Conservation (phyloP, 2,888 invertebrate genomes). For the Timandra comae region DNA sequence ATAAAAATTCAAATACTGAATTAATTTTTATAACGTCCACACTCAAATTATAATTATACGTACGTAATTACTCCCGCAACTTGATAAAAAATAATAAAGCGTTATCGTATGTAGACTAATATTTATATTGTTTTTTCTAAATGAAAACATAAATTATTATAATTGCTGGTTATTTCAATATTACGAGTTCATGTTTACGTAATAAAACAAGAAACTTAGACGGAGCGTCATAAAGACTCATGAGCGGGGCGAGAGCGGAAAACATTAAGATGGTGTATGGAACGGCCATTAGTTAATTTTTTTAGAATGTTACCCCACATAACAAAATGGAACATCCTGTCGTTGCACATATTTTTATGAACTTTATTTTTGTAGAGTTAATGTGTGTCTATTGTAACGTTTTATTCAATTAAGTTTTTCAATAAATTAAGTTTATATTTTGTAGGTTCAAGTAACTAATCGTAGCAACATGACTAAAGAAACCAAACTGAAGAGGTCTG, state of each 20-base stretch:
- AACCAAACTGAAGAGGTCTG: no score
- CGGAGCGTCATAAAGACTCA: slow-evolving; percentile 26
- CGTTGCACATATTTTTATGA: slow-evolving; percentile 3
- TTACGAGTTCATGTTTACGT: slow-evolving; percentile 23
- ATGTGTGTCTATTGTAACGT: no score
- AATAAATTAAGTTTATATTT: no score
- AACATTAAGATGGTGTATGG: slow-evolving; percentile 29
- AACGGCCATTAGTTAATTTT: slow-evolving; percentile 20
- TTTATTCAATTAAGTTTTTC: no score
- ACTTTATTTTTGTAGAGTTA: no score
- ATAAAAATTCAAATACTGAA: no score
- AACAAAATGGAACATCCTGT: slow-evolving; percentile 23
- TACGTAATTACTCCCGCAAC: no score
- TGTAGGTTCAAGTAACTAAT: no score
- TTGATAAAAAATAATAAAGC: no score
- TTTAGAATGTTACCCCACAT: slow-evolving; percentile 17
- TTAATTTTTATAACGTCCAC: no score
- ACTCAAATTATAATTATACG: no score
- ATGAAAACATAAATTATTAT: slow-evolving; percentile 30
- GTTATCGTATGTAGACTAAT: background rate
- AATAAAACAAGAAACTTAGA: slow-evolving; percentile 30
- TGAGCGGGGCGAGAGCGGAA: slow-evolving; percentile 32
- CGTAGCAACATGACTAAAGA: no score
- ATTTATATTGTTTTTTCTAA: slow-evolving; percentile 18
- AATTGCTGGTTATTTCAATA: slow-evolving; percentile 30